These are phyloP conservation scores for Eumerus sabulonum DNA, from an alignment of 2,888 invertebrate genomes.

Conservation along the genomic window DNA sequence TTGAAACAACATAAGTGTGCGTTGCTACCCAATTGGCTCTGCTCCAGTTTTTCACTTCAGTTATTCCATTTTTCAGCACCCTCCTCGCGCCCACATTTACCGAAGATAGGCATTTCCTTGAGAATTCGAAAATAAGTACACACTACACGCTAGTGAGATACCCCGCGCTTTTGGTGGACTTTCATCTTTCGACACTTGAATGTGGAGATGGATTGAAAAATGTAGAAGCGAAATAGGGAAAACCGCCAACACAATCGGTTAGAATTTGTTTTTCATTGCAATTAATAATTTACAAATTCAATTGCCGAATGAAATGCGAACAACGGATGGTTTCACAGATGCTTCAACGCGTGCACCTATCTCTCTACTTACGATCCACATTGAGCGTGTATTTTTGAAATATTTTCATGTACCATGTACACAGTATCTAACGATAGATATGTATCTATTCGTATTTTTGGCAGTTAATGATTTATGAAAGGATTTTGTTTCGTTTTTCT, in stretches of 20 bases:
- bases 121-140: neutral
- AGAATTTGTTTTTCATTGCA: constrained; percentile 44
- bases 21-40: constrained; percentile 19
- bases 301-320: constrained; percentile 35
- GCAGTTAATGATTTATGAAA: constrained; percentile 12
- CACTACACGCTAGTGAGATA: neutral
- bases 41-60: constrained; percentile 24
- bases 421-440: neutral
- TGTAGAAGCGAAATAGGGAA: no score
- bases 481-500: neutral
- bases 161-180: neutral
- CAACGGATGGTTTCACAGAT: neutral
- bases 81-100: neutral
- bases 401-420: neutral
- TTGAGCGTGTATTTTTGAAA: neutral
- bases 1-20: constrained; percentile 21
- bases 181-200: neutral
- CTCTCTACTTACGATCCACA: neutral
- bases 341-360: neutral
- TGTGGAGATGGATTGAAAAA: no score
- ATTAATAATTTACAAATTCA: constrained; percentile 54
- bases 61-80: no score
- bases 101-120: constrained; percentile 14
- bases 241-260: constrained; percentile 41
- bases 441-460: neutral